Base-by-base conservation (phyloP, 2,797 vertebrate species). In the Fistularia commersonii region DNA sequence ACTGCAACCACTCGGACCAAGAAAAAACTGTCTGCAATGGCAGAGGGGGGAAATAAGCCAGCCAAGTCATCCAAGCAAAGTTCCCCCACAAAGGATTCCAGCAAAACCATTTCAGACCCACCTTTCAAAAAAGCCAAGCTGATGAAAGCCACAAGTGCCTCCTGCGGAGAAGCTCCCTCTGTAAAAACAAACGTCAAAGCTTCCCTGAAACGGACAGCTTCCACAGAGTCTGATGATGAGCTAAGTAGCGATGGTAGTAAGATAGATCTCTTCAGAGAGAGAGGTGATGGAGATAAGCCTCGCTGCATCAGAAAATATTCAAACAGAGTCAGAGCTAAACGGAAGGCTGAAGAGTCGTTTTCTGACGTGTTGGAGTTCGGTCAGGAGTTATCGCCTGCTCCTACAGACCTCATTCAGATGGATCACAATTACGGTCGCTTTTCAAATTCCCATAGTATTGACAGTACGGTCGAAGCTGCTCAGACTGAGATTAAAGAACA, bases 381-480 rank as follows among this genome's bases (percentile, higher is more conserved):
- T 44, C 69, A 79, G 4, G 68, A 23, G 34, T 69, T 65, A 5
- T 50, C 70, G 8, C 42, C 71, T 7, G 41, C 61, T 13, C 49
- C 70, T 6, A 3, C 48, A 3, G 82, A 70, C 49, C 69, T 67
- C 8, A 51, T 88, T 54, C 86, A 90, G 49, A 79, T 81, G 48
- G 91, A 92, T 51, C 91, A 91, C 61, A 87, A 86, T 61, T 91
- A 91, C 43, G 91, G 88, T 34, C 70, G 79, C 69, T 79, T 64
- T 46, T 68, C 83, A 8, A 75, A 79, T 47, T 64, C 48, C 6
- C 23, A 57, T 13, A 39, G 50, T 56, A 41, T 13, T 63, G 51
- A 68, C 40, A 51, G 7, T 38, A 11, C 15, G 0, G 39, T n/a
- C 57, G 72, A 79, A n/a, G 13, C 40, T 41, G 10, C 64, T 71